Percentiles rank a stretch among this genome's conserved stretches.
Conservation (phyloP, 2,113 vertebrate genomes). For the Forbesichthys papilliferus region DNA sequence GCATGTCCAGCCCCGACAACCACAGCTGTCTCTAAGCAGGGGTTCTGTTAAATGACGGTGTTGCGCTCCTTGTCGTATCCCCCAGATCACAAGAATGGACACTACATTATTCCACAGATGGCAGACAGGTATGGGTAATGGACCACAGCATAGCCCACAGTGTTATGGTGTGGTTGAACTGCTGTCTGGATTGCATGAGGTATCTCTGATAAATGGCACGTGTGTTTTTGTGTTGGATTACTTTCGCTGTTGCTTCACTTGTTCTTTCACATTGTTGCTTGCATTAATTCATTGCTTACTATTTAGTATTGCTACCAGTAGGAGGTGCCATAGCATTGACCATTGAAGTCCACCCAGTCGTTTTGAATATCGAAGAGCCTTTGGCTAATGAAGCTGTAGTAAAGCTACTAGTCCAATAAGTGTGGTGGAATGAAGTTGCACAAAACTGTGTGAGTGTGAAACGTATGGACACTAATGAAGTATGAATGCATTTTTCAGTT, state of each 20-base stretch:
- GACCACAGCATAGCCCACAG: background rate
- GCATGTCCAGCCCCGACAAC: background rate
- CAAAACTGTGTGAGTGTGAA: too few species aligned
- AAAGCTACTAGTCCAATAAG: too few species aligned
- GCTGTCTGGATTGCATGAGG: slow-evolving; percentile 19
- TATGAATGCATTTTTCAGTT: too few species aligned
- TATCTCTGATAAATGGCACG: background rate
- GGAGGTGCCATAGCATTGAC: slow-evolving; percentile 47
- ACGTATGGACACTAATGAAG: too few species aligned
- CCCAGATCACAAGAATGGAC: slow-evolving; percentile 97
- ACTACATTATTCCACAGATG: slow-evolving; percentile 99
- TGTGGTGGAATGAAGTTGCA: too few species aligned
- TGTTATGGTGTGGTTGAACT: background rate
- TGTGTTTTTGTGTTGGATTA: background rate
- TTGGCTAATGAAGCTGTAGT: background rate
- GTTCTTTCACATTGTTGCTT: background rate
- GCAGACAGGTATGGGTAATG: slow-evolving; percentile 89
- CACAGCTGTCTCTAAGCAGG: too few species aligned
- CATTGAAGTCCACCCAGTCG: slow-evolving; percentile 4
- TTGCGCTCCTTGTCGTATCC: slow-evolving; percentile 2
- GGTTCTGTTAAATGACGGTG: background rate
- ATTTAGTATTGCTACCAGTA: slow-evolving; percentile 60
- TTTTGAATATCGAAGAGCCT: background rate
- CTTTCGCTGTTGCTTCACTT: slow-evolving; percentile 8
- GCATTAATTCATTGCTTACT: slow-evolving; percentile 34